Evolutionary conservation across 2,888 invertebrate species (phyloP), one percentile per base, ranked within the genome.

Genomic region (Microplitis manilae): DNA sequence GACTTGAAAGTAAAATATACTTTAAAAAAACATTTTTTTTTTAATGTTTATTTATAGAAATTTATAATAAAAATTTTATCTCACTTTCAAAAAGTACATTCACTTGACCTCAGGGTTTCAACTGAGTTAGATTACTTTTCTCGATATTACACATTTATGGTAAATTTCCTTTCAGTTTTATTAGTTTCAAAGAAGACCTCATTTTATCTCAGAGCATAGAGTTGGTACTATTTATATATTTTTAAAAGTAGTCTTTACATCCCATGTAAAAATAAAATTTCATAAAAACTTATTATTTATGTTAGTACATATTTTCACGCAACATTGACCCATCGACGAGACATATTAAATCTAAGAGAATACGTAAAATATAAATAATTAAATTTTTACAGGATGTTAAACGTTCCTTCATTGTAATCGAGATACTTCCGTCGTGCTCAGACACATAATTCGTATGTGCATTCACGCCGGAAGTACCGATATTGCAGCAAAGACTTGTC

Each of bases 301-400:
- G 68, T 40, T 7, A 15, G 40, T 50, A 50, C 50, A 50, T 50
- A 50, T 5, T 50, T 50, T 50, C 13, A 50, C 13, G 50, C 13
- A 50, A 50, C 13, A 50, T 65, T 65, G 13, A 65, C 4, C 5
- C 38, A 7, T 6, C 5, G 17, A 59, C 7, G 5, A 5, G 20
- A 0, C 5, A 39, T 7, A 13, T 13, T 30, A 2, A 59, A 6
- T 13, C 41, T 20, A 73, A 73, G 59, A 65, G 15, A 73, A 73
- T 73, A 67, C 73, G 67, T 73, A 50, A 15, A 20, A 7, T 9
- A 41, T 17, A 73, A 59, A 65, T 59, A 67, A 73, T n/a, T 41
- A 20, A 38, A 59, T 73, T 38, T 41, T 73, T 73, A n/a, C 67
- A 73, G 73, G 67, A 73, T n/a, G 59, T 38, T 30, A n/a, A 41